These are phyloP conservation scores for Neogale vison DNA, from an alignment of 2,113 vertebrate species.

Conservation along the genomic window DNA sequence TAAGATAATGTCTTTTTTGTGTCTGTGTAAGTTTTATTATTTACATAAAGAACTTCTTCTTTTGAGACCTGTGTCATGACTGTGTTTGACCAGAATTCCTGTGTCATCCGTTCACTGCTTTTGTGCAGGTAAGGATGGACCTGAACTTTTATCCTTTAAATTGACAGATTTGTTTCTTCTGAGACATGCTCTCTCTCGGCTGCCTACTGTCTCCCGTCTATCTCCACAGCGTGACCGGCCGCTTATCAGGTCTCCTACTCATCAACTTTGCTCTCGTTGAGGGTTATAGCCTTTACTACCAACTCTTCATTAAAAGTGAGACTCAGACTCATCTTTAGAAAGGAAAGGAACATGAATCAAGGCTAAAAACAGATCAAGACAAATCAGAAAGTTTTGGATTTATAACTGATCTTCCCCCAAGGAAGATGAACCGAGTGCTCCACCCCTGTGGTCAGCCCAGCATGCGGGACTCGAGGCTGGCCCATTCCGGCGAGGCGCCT, in stretches of 20 bases:
- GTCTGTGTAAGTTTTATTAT: constrained; percentile 23
- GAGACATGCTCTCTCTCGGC: not conserved
- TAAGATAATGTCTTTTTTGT: not conserved
- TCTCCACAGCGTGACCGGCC: not conserved
- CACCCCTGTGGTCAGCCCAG: not conserved
- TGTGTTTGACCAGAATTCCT: not conserved
- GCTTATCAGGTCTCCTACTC: not conserved
- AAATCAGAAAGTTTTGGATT: not conserved
- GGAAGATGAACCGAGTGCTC: not conserved
- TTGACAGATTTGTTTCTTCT: not conserved
- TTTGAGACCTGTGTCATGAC: not conserved
- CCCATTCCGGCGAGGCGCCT: accelerated
- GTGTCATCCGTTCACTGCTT: not conserved
- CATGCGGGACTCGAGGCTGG: not conserved
- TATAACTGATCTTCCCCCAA: not conserved
- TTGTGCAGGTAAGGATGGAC: not conserved
- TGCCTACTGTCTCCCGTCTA: not conserved
- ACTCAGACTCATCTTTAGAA: constrained; percentile 36
- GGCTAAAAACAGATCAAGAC: not conserved
- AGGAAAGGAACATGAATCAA: not conserved
- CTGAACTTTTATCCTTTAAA: not conserved
- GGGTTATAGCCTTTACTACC: constrained; percentile 13
- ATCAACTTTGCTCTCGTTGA: not conserved
- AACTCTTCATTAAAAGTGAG: constrained; percentile 28
- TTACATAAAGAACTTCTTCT: not conserved